Percentiles rank a stretch among this genome's conserved stretches.
phyloP scores from a whole-genome alignment of 2,888 invertebrate species.

The Caenorhabditis afra region DNA sequence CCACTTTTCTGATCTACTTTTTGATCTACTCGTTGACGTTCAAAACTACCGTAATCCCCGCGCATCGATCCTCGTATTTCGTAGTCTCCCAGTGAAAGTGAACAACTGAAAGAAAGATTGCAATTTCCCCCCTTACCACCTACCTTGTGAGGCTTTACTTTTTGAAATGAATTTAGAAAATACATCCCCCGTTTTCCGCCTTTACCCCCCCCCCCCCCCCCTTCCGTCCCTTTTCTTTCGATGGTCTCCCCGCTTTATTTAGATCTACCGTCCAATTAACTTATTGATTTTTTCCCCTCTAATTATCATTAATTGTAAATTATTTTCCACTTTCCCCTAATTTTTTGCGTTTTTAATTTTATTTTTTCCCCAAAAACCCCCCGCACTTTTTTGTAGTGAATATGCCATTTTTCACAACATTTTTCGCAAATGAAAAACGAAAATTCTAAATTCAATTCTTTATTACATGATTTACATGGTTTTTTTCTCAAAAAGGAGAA shows the following conservation, averaged over 20 bases:
- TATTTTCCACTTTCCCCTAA: not conserved
- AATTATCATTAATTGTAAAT: too few relatives aligned
- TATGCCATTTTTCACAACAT: conserved; percentile 19
- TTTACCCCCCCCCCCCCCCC: not conserved
- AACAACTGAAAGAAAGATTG: too few relatives aligned
- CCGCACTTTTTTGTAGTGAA: not conserved
- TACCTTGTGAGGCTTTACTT: conserved; percentile 37
- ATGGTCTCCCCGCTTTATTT: conserved; percentile 57
- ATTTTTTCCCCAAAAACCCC: not conserved
- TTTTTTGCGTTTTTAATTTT: conserved; percentile 27
- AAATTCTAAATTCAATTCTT: too few relatives aligned
- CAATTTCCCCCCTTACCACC: not conserved
- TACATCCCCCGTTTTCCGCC: not conserved
- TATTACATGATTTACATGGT: too few relatives aligned
- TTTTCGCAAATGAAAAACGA: too few relatives aligned
- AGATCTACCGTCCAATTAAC: conserved; percentile 41
- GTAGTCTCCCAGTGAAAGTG: conserved; percentile 22
- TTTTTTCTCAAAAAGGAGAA: too few relatives aligned
- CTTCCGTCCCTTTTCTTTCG: conserved; percentile 3
- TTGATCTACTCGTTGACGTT: not conserved
- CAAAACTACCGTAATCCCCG: not conserved
- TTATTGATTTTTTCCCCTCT: conserved; percentile 18
- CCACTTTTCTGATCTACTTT: not conserved
- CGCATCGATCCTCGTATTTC: not conserved
- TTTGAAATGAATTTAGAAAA: not conserved